phyloP scores from a whole-genome alignment of 64 coral and sea anemone species.

The Stylophora pistillata region DNA sequence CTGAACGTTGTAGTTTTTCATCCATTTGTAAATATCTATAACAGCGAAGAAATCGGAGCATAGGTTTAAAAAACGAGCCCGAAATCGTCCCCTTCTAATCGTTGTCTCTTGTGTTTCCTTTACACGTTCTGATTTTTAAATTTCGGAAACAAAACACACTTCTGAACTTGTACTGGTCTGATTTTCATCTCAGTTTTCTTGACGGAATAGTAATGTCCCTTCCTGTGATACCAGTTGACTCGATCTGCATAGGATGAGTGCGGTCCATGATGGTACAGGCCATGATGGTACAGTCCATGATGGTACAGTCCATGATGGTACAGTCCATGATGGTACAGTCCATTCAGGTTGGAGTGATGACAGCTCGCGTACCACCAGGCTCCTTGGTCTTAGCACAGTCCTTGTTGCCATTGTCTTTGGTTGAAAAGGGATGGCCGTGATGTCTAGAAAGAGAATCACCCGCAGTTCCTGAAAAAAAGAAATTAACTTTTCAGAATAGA shows the following conservation, averaged over 20 bases:
- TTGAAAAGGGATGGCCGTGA: neutral
- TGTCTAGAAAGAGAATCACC: neutral
- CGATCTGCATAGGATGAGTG: neutral
- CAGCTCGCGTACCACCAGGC: neutral
- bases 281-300: slow-evolving; percentile 13
- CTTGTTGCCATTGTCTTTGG: neutral
- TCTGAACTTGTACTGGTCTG: neutral
- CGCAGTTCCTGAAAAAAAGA: neutral
- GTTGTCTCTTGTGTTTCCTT: neutral
- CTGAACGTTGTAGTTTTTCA: too few relatives aligned
- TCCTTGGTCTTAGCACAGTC: neutral
- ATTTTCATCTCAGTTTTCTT: slow-evolving; percentile 39
- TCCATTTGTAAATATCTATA: too few relatives aligned
- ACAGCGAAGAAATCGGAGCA: too few relatives aligned
- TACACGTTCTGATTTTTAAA: neutral
- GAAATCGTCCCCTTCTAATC: too few relatives aligned
- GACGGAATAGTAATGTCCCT: slow-evolving; percentile 2
- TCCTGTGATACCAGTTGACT: slow-evolving; percentile 3
- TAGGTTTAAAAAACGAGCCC: too few relatives aligned
- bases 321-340: neutral
- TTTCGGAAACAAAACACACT: neutral
- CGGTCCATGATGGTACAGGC: neutral
- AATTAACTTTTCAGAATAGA: neutral
- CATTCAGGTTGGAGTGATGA: slow-evolving; percentile 4
- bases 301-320: slow-evolving; percentile 12